Conservation (phyloP, 2,888 invertebrate genomes). For the Epiblema foenella region DNA sequence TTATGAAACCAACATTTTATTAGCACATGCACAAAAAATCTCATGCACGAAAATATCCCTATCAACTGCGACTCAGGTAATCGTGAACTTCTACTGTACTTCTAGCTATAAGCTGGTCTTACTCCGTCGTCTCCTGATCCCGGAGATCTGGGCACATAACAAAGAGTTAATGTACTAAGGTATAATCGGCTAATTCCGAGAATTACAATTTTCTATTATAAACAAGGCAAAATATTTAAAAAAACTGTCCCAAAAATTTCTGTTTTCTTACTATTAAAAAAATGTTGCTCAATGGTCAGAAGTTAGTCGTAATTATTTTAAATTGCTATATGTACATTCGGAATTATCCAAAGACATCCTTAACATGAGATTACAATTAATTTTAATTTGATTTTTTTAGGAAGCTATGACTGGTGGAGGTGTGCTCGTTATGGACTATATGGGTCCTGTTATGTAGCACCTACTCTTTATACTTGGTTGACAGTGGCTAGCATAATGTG, state of each 20-base stretch:
- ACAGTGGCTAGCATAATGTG: constrained; percentile 90
- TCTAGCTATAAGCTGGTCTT: background rate
- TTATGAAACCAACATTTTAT: constrained; percentile 22
- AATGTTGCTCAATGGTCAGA: no score
- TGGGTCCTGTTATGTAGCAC: constrained; percentile 93
- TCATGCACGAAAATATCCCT: background rate
- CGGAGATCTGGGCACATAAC: no score
- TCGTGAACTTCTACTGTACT: background rate
- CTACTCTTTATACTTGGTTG: constrained; percentile 92
- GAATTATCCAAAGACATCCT: no score
- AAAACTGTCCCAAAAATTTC: no score
- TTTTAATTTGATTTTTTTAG: constrained; percentile 60
- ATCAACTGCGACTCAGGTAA: background rate
- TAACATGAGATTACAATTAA: no score
- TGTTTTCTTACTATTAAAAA: no score
- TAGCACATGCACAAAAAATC: background rate
- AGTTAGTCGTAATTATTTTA: no score
- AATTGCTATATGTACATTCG: no score
- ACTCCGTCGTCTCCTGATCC: no score
- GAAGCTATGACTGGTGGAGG: constrained; percentile 87
- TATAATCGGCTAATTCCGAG: no score
- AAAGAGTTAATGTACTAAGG: background rate
- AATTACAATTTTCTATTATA: no score
- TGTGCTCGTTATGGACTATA: constrained; percentile 90
- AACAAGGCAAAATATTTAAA: no score